These are phyloP conservation scores for Lampropteryx suffumata DNA, from an alignment of 2,888 invertebrate species.

Conservation along the genomic window DNA sequence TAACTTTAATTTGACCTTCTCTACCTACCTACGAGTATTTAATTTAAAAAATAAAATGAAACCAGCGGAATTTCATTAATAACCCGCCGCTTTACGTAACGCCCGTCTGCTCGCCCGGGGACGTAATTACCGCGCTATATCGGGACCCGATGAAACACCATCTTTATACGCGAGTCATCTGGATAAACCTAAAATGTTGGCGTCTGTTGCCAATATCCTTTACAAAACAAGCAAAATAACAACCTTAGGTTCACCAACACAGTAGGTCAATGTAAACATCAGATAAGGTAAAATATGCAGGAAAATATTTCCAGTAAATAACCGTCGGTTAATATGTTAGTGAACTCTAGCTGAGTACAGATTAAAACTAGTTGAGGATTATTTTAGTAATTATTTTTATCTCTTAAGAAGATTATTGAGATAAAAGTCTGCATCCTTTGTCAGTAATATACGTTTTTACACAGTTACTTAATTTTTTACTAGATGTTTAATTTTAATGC, in stretches of 20 bases:
- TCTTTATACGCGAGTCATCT: slow-evolving; percentile 56
- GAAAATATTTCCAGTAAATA: background rate
- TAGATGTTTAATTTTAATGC: too few relatives aligned
- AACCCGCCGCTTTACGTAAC: slow-evolving; percentile 55
- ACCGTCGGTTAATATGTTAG: background rate
- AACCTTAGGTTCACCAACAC: background rate
- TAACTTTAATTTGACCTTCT: too few relatives aligned
- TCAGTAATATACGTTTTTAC: too few relatives aligned
- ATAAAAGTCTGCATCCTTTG: background rate
- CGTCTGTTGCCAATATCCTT: slow-evolving; percentile 47
- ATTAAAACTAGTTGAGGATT: slow-evolving; percentile 10
- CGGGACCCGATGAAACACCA: slow-evolving; percentile 62
- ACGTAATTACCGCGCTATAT: slow-evolving; percentile 60
- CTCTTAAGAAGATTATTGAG: slow-evolving; percentile 5
- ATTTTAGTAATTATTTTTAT: slow-evolving; percentile 12
- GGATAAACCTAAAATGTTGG: slow-evolving; percentile 69
- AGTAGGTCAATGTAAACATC: background rate
- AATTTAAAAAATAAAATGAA: background rate
- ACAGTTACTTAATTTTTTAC: too few relatives aligned
- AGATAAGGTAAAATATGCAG: background rate
- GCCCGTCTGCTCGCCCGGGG: slow-evolving; percentile 42
- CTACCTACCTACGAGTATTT: too few relatives aligned
- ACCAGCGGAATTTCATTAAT: slow-evolving; percentile 27
- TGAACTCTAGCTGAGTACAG: background rate
- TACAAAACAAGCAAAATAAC: slow-evolving; percentile 29